Evolutionary conservation across 2,888 invertebrate genomes (phyloP), one percentile per base, ranked within the genome.

Genomic region (Drosophila kambysellisi): DNA sequence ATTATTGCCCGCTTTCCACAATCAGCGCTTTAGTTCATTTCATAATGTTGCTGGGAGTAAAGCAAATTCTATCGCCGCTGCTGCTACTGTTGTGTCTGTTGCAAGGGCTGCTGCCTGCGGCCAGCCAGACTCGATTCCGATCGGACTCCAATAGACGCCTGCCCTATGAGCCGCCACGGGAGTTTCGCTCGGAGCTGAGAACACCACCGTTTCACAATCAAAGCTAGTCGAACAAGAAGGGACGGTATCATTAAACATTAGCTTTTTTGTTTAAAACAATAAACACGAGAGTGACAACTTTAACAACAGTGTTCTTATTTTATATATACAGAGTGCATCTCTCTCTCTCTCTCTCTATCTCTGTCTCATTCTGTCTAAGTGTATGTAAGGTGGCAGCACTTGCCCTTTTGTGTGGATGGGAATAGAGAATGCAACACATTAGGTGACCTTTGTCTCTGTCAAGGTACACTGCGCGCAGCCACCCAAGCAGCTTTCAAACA

Each of bases 401-500:
- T 90, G 89, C 67, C 89, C 89, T 84, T 81, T 81, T 87, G 79
- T 76, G 72, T 70, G 74, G 72, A 66, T 71, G 41, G 70, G 70
- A 80, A 77, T 85, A 76, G 70, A 80, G 71, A 80, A 77, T 83
- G 83, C 81, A 85, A 74, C 83, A 83, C 83, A 81, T 81, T 83
- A 75, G 74, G 62, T 88, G 85, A 89, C 85, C 85, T 86, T 86
- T 87, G 86, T 79, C 84, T 79, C 76, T 77, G 88, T 75, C 90
- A 87, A 90, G 85, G 86, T 86, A 83, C 85, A 70, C 56, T 41
- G 58, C 46, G 35, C 58, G 56, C 81, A 81, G 57, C 51, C 67
- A 68, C 61, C 70, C 57, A 71, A 69, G 66, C 72, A 72, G 68
- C 62, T 59, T 67, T 66, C 63, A 56, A 75, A 71, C 67, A 53